These are phyloP conservation scores for Villa cingulata DNA, from an alignment of 2,888 invertebrate species.

Conservation along the genomic window DNA sequence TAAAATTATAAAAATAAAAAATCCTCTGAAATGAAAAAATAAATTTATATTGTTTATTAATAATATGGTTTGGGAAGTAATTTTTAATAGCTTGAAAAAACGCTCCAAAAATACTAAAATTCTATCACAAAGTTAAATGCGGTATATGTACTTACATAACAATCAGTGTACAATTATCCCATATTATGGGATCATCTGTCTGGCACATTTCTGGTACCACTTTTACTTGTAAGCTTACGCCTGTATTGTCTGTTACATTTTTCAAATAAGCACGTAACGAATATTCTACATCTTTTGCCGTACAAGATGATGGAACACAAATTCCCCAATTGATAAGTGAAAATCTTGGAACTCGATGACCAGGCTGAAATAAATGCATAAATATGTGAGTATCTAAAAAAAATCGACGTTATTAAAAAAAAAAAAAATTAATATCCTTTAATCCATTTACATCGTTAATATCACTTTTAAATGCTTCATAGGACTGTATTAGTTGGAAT, in stretches of 20 bases:
- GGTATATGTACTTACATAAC: slow-evolving; percentile 36
- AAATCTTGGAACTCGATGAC: slow-evolving; percentile 54
- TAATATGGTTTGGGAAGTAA: too few species aligned
- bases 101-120: too few species aligned
- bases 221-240: slow-evolving; percentile 42
- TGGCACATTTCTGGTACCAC: slow-evolving; percentile 52
- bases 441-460: slow-evolving; percentile 44
- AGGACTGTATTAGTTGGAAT: slow-evolving; percentile 42
- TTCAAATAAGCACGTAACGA: slow-evolving; percentile 39
- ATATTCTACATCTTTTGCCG: slow-evolving; percentile 43
- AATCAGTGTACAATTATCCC: slow-evolving; percentile 38
- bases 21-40: slow-evolving; percentile 25
- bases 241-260: slow-evolving; percentile 40
- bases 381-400: too few species aligned
- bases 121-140: too few species aligned
- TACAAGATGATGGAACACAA: slow-evolving; percentile 51
- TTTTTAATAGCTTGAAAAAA: too few species aligned
- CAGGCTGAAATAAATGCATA: slow-evolving; percentile 42
- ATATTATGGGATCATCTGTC: slow-evolving; percentile 26
- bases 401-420: too few species aligned
- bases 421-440: background rate
- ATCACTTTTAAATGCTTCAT: slow-evolving; percentile 49
- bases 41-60: too few species aligned
- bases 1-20: slow-evolving; percentile 36
- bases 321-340: slow-evolving; percentile 53